phyloP scores from a whole-genome alignment of 1,140 invertebrate species.

The Hesperophylax magnus region DNA sequence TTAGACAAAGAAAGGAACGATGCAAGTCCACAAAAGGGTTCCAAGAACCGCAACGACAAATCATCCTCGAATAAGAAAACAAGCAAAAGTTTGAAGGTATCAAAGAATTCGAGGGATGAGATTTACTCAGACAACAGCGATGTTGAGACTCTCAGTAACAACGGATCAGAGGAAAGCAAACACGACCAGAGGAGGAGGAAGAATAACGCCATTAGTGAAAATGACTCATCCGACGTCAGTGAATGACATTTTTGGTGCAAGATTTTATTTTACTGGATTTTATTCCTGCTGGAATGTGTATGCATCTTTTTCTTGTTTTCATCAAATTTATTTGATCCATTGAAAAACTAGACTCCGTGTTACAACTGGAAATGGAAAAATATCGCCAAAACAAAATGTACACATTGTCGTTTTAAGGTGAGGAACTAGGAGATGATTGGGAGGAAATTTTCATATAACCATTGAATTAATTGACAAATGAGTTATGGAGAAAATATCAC shows the following conservation, averaged over 20 bases:
- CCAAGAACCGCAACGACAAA: not conserved
- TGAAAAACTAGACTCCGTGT: conserved; percentile 17
- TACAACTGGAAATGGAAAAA: too few species aligned
- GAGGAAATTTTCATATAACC: too few species aligned
- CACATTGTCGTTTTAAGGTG: too few species aligned
- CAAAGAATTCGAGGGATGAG: conserved; percentile 44
- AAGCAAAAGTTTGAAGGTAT: conserved; percentile 26
- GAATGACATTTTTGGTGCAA: conserved; percentile 52
- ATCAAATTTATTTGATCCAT: conserved; percentile 35
- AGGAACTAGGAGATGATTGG: too few species aligned
- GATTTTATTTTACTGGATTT: conserved; percentile 37
- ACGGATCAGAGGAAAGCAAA: conserved; percentile 29
- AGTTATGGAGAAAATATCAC: too few species aligned
- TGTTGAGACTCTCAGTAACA: conserved; percentile 25
- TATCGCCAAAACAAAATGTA: too few species aligned
- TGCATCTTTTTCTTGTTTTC: conserved; percentile 43
- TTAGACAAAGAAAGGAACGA: conserved; percentile 9
- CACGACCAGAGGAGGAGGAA: conserved; percentile 20
- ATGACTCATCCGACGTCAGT: conserved; percentile 39
- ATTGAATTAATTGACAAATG: too few species aligned
- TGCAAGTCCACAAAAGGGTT: conserved; percentile 10
- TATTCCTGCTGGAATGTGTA: conserved; percentile 36
- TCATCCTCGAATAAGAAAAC: not conserved
- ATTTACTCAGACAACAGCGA: conserved; percentile 49
- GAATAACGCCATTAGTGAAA: conserved; percentile 15